Percentiles rank a stretch among this genome's conserved stretches.
These are phyloP conservation scores for Drosophila phalerata DNA, from an alignment of 2,888 invertebrate genomes.

Conservation along the genomic window DNA sequence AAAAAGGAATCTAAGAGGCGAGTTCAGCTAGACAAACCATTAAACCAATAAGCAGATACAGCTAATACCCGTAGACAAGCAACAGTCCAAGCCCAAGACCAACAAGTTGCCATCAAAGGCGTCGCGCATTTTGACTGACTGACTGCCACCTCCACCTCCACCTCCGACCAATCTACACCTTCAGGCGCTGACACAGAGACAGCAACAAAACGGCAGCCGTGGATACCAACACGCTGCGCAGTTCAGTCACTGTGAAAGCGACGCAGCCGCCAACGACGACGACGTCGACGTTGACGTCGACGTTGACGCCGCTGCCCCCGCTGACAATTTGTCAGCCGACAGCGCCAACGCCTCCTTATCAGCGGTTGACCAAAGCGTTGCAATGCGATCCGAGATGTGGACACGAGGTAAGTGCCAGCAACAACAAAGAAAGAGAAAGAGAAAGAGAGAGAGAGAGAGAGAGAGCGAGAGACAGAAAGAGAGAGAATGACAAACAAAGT, in stretches of 20 bases:
- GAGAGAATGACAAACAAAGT: background rate
- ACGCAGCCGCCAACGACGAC: slow-evolving; percentile 41
- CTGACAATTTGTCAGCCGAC: slow-evolving; percentile 81
- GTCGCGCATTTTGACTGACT: slow-evolving; percentile 25
- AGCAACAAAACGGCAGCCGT: slow-evolving; percentile 85
- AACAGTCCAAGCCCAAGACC: slow-evolving; percentile 21
- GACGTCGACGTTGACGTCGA: slow-evolving; percentile 45
- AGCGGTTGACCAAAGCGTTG: slow-evolving; percentile 86
- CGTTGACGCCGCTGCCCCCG: slow-evolving; percentile 59
- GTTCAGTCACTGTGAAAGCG: slow-evolving; percentile 78
- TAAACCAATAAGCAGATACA: slow-evolving; percentile 11
- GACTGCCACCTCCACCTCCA: slow-evolving; percentile 7
- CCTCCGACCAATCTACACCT: background rate
- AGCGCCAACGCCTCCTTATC: slow-evolving; percentile 86
- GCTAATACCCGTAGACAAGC: slow-evolving; percentile 23
- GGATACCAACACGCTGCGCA: slow-evolving; percentile 85
- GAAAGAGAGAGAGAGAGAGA: background rate
- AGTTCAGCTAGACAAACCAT: slow-evolving; percentile 29
- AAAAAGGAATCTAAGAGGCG: slow-evolving; percentile 27
- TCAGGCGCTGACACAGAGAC: slow-evolving; percentile 47
- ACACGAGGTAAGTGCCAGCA: slow-evolving; percentile 85
- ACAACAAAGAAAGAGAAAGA: background rate
- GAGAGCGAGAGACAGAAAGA: too few relatives aligned
- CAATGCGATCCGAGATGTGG: slow-evolving; percentile 87
- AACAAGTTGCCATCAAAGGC: slow-evolving; percentile 54